phyloP scores from a whole-genome alignment of 2,888 invertebrate genomes.

The Antitype chi region DNA sequence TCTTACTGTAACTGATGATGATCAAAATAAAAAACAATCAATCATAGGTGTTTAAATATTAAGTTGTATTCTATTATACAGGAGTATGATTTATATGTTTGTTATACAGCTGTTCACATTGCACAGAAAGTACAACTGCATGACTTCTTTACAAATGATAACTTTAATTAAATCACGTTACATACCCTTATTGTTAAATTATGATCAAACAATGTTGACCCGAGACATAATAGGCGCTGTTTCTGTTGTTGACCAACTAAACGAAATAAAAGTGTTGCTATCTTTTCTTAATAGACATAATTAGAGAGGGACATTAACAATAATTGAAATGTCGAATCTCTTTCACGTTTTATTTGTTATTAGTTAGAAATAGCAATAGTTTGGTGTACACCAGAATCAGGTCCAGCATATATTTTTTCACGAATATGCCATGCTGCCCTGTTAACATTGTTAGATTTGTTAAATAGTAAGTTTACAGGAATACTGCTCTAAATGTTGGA shows the following conservation, averaged over 20 bases:
- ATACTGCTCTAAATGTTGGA: background rate
- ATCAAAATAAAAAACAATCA: background rate
- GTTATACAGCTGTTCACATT: constrained; percentile 3
- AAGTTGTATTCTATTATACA: constrained; percentile 1
- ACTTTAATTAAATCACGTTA: constrained; percentile 22
- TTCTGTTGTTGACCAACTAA: constrained; percentile 10
- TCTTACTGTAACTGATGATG: background rate
- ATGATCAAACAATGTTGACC: constrained; percentile 1
- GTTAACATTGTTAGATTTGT: background rate
- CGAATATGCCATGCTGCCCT: background rate
- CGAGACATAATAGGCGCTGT: constrained; percentile 11
- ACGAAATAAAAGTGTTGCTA: background rate
- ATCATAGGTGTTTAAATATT: background rate
- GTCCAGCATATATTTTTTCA: constrained; percentile 18
- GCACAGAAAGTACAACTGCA: constrained; percentile 21
- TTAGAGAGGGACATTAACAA: background rate
- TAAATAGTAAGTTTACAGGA: background rate
- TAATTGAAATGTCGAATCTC: background rate
- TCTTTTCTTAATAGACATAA: background rate
- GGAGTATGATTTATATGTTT: background rate
- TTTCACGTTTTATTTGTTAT: background rate
- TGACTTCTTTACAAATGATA: constrained; percentile 23
- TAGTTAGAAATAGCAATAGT: background rate
- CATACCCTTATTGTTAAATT: constrained; percentile 18
- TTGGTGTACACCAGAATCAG: constrained; percentile 17